phyloP scores from a whole-genome alignment of 2,113 vertebrate species.

The Grus americana region DNA sequence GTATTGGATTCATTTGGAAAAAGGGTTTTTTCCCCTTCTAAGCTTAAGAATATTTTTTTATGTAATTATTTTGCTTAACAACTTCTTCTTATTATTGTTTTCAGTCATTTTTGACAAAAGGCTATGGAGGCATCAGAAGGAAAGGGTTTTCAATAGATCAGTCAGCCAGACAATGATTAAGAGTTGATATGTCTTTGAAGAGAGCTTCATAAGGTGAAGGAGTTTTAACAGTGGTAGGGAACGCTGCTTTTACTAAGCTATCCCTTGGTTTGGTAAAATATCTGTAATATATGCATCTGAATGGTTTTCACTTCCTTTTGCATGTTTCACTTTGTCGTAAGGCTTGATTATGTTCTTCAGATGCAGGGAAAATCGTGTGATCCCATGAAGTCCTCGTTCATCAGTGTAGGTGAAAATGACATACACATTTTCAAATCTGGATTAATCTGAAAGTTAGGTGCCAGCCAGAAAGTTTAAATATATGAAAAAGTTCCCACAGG shows the following conservation, averaged over 20 bases:
- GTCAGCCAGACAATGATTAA: neutral
- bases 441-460: neutral
- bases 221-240: neutral
- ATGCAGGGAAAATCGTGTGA: neutral
- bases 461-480: neutral
- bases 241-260: neutral
- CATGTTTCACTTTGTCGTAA: neutral
- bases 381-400: neutral
- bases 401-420: neutral
- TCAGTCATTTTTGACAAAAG: neutral
- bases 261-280: neutral
- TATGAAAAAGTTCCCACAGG: neutral
- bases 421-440: neutral
- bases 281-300: neutral
- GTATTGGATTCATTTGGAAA: neutral
- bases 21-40: fast-evolving
- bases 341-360: neutral
- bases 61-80: neutral
- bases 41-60: neutral
- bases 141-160: neutral
- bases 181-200: neutral
- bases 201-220: neutral
- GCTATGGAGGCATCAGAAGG: neutral
- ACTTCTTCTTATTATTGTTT: neutral
- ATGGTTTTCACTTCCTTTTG: neutral